phyloP scores from a whole-genome alignment of 1,140 invertebrate species.

The Daktulosphaira vitifoliae region DNA sequence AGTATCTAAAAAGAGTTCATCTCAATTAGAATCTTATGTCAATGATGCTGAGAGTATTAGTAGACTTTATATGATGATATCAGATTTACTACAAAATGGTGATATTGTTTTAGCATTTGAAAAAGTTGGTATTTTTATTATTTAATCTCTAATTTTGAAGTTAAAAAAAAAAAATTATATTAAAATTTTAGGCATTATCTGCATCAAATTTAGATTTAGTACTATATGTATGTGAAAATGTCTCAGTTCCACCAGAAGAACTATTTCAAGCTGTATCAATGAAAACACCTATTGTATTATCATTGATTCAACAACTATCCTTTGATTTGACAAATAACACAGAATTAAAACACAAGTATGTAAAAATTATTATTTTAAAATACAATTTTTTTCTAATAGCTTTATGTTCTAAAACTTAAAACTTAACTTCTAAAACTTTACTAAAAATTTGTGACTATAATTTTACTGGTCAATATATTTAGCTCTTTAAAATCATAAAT shows the following conservation, averaged over 20 bases:
- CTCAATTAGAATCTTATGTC: neutral
- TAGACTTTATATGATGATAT: neutral
- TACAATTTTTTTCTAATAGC: no score
- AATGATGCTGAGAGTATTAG: neutral
- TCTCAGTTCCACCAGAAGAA: conserved; percentile 62
- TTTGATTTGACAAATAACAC: conserved; percentile 74
- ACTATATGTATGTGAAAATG: conserved; percentile 74
- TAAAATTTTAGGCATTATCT: conserved; percentile 67
- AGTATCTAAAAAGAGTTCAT: neutral
- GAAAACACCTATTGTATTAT: conserved; percentile 77
- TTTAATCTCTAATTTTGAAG: no score
- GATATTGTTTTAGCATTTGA: conserved; percentile 1
- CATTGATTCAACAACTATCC: conserved; percentile 84
- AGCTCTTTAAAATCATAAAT: no score
- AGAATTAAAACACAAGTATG: conserved; percentile 77
- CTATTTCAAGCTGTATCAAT: conserved; percentile 64
- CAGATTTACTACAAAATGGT: neutral
- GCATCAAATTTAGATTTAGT: conserved; percentile 65
- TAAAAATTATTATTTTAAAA: no score
- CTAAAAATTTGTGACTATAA: no score
- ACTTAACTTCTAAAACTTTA: no score
- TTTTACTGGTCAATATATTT: no score
- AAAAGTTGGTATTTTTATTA: no score
- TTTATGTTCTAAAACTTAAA: no score
- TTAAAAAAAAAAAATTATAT: no score